Evolutionary conservation across 2,797 vertebrate genomes (phyloP), one percentile per base, ranked within the genome.

Genomic region (Nyctibius grandis): DNA sequence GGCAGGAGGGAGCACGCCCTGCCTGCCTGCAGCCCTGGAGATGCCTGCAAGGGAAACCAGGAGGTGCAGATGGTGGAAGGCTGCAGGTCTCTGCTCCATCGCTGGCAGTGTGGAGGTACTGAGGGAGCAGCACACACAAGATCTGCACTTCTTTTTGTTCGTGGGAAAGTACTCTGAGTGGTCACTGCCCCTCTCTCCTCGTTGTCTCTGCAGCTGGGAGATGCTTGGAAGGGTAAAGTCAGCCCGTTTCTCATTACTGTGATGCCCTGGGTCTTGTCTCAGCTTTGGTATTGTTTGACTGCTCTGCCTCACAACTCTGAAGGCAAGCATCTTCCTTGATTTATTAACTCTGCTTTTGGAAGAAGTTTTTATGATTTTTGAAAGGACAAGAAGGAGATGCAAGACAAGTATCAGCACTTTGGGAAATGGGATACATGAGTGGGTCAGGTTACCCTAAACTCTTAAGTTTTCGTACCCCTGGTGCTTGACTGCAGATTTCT

Each of bases 151-250:
- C 51, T 42, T 2, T 3, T 18, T 29, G 29, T 15, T 89, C 31
- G 59, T 0, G 0, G 36, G 44, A 15, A 31, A 28, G 12, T 34
- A 4, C 8, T 54, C 20, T 1, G 4, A 8, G 0, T 65, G 31
- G 21, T 38, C 51, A 6, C 23, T 64, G 54, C 45, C 23, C 13
- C 44, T 69, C 21, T 64, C 31, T 60, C 33, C 25, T 84, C 3
- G 1, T 33, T 42, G 11, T 23, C 18, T 53, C 29, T 57, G 74
- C 12, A 47, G 38, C 38, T 80, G 28, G 77, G 70, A 75, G 57
- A 31, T 40, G 45, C 57, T 77, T 54, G 31, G n/a, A 59, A 88
- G n/a, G 38, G 50, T 51, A 6, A 78, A 57, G 12, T 31, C 65
- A 31, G 16, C 23, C 34, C 0, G 1, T 34, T 89, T 40, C 70